Base-by-base conservation (phyloP, 2,888 invertebrate species). In the Cenopis cana region DNA sequence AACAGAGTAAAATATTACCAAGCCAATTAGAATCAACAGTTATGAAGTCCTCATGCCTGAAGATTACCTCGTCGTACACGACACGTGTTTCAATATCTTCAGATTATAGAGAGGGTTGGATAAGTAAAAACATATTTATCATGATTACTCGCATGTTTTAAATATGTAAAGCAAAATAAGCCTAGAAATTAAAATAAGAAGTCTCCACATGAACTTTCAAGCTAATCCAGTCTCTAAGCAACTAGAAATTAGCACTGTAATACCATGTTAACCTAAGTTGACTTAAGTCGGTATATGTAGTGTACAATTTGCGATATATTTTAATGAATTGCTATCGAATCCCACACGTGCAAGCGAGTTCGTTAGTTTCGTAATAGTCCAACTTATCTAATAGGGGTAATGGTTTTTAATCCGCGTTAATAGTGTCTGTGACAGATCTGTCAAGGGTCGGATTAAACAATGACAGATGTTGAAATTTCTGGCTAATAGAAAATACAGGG, bases 331-430 rank as follows among this genome's bases (percentile, higher is more conserved):
- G 61, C 61, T 33, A 18, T 61, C 17, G 11, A 61, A 50, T 61
- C 61, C 61, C 50, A 61, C 50, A 50, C 33, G 61, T 62, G 50
- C 29, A 33, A 33, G 20, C 49, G 11, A 17, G n/a, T 46, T 20
- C 29, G 60, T 59, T 74, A 74, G 77, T 78, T 77, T 78, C 77
- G 77, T 50, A 74, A 67, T 59, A 60, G 14, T 56, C 49, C 38
- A 49, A 36, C 41, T 73, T 70, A 73, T 73, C 73, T 71, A 71
- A 71, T 52, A 57, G 29, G 57, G 60, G 52, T 61, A 71, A 71
- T 71, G 66, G 65, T 49, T 70, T 73, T 61, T 73, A 73, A 73
- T 73, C 61, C 52, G 20, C 66, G 60, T 69, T 69, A 69, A 69
- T 69, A 65, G 54, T n/a, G 41, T 61, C 29, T 61, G 62, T 65